These are phyloP conservation scores for Leptinotarsa haldemani DNA, from an alignment of 2,888 invertebrate species.

Conservation along the genomic window DNA sequence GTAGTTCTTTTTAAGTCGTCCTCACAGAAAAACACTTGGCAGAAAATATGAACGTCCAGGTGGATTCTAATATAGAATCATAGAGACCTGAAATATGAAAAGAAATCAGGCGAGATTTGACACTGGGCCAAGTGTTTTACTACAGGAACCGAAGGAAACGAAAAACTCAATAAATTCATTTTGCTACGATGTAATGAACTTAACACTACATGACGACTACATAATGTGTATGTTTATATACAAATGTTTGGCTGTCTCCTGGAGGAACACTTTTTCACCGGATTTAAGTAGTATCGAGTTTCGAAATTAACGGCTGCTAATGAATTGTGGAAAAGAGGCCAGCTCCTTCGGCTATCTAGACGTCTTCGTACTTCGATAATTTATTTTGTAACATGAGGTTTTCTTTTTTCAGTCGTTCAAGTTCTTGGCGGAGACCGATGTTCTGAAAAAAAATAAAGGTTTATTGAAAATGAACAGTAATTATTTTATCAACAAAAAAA, in stretches of 20 bases:
- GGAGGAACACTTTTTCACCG: slow-evolving; percentile 58
- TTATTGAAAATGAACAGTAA: neutral
- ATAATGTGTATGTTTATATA: slow-evolving; percentile 65
- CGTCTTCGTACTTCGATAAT: slow-evolving; percentile 88
- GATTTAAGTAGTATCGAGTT: slow-evolving; percentile 46
- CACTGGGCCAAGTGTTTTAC: slow-evolving; percentile 15
- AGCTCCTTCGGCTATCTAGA: slow-evolving; percentile 67
- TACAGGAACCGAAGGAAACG: slow-evolving; percentile 25
- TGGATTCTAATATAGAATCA: slow-evolving; percentile 59
- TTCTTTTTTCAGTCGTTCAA: slow-evolving; percentile 92
- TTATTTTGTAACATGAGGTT: slow-evolving; percentile 90
- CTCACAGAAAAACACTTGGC: slow-evolving; percentile 35
- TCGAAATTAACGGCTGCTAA: slow-evolving; percentile 27
- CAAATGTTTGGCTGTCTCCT: slow-evolving; percentile 65
- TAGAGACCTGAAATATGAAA: slow-evolving; percentile 40
- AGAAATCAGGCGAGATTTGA: neutral
- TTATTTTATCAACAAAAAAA: no score
- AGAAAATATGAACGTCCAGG: slow-evolving; percentile 30
- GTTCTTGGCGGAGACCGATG: slow-evolving; percentile 88
- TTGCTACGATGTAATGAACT: slow-evolving; percentile 59
- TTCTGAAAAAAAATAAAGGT: slow-evolving; percentile 72
- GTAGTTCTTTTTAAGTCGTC: slow-evolving; percentile 39
- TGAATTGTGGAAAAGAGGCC: slow-evolving; percentile 53
- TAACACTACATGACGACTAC: slow-evolving; percentile 67
- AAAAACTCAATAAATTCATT: slow-evolving; percentile 32